These are phyloP conservation scores for Trypoxylus dichotomus DNA, from an alignment of 1,140 invertebrate species.

Conservation along the genomic window DNA sequence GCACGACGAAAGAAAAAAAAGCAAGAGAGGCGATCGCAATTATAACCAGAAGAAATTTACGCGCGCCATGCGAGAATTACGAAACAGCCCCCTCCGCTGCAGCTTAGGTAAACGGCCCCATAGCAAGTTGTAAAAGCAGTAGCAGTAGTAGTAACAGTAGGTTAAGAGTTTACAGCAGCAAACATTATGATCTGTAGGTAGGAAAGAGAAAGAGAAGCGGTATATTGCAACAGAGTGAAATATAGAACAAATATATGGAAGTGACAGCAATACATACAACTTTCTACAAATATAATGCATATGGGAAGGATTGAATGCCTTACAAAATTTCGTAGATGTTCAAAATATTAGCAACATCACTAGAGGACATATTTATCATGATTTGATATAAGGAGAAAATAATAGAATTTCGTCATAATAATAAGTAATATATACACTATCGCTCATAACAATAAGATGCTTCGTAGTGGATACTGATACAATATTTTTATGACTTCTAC, in stretches of 20 bases:
- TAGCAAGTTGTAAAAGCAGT: neutral
- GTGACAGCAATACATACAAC: neutral
- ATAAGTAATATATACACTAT: no score
- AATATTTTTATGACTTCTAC: no score
- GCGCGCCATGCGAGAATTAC: neutral
- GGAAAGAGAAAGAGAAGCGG: neutral
- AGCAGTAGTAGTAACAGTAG: neutral
- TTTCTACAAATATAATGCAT: neutral
- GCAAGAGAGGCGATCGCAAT: slow-evolving; percentile 6
- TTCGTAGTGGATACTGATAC: no score
- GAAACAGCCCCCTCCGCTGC: neutral
- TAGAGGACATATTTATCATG: no score
- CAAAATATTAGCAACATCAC: no score
- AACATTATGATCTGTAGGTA: neutral
- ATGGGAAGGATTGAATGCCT: neutral
- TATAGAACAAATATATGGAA: slow-evolving; percentile 8
- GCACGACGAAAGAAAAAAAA: neutral
- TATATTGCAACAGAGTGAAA: slow-evolving; percentile 5
- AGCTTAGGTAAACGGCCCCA: neutral
- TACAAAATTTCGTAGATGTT: neutral
- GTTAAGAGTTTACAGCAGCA: neutral
- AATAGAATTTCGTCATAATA: no score
- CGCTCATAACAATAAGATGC: no score
- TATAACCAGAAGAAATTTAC: slow-evolving; percentile 20
- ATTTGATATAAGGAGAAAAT: no score